These are phyloP conservation scores for Ceriagrion tenellum DNA, from an alignment of 2,888 invertebrate genomes.

Conservation along the genomic window DNA sequence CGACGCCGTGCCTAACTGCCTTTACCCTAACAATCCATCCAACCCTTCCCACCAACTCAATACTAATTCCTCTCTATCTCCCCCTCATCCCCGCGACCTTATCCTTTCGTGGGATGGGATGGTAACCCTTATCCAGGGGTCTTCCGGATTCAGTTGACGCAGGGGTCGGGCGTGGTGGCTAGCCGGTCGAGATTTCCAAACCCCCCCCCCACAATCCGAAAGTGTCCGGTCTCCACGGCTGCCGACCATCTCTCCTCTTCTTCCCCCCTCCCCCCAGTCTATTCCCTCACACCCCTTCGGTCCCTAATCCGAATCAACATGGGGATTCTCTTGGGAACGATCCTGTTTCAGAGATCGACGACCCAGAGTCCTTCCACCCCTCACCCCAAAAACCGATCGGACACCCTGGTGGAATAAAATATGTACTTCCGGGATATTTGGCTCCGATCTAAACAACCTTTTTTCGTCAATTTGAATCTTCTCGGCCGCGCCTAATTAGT, in stretches of 20 bases:
- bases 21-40: not conserved
- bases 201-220: not conserved
- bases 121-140: not conserved
- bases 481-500: no score
- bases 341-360: not conserved
- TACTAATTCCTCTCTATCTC: not conserved
- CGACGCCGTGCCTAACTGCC: not conserved
- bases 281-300: not conserved
- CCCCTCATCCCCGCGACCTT: not conserved
- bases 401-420: not conserved
- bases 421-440: no score
- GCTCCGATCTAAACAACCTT: no score
- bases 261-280: not conserved
- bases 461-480: no score
- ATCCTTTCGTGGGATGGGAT: not conserved
- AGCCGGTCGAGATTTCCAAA: not conserved
- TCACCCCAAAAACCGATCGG: not conserved
- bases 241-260: no score
- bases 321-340: not conserved
- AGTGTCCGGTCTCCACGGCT: not conserved
- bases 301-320: not conserved
- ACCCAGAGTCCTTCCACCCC: not conserved
- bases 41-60: not conserved
- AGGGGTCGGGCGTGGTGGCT: no score
- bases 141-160: no score